Evolutionary conservation across 2,113 vertebrate genomes (phyloP).

Genomic region (Oryzias curvinotus): DNA sequence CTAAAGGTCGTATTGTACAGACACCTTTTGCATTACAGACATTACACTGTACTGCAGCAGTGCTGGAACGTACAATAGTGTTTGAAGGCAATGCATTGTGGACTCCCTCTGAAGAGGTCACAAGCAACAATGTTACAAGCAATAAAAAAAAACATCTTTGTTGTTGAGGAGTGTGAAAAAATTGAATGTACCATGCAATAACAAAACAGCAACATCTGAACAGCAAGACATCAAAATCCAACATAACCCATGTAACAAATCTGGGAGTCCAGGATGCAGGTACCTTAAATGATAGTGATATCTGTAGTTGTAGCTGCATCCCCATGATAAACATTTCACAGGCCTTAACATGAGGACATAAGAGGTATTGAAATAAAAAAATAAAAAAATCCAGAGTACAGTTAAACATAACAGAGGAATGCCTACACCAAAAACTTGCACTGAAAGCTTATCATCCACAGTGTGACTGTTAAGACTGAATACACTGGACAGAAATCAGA

Average conservation of each 20-base stretch:
- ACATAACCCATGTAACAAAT: conserved; percentile 55
- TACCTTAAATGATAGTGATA: conserved; percentile 54
- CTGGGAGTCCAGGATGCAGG: conserved; percentile 58
- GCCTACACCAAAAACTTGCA: conserved; percentile 74
- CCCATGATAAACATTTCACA: conserved; percentile 58
- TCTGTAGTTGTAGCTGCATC: conserved; percentile 66
- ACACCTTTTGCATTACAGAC: conserved; percentile 87
- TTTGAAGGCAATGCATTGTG: conserved; percentile 74
- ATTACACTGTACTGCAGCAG: conserved; percentile 84
- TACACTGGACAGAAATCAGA: conserved; percentile 63
- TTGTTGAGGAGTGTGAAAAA: conserved; percentile 37
- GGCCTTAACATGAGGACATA: conserved; percentile 69
- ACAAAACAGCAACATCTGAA: conserved; percentile 54
- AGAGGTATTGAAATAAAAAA: conserved; percentile 37
- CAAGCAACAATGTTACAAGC: conserved; percentile 63
- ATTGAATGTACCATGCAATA: conserved; percentile 65
- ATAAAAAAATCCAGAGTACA: conserved; percentile 45
- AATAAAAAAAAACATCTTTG: conserved; percentile 47
- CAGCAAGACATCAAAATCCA: conserved; percentile 53
- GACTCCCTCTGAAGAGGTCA: conserved; percentile 66
- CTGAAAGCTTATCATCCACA: conserved; percentile 62
- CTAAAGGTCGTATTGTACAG: conserved; percentile 79
- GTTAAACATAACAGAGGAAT: conserved; percentile 72
- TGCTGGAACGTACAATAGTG: conserved; percentile 79
- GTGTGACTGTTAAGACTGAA: conserved; percentile 56